Evolutionary conservation across 1,140 invertebrate genomes (phyloP), one percentile per base, ranked within the genome.

Genomic region (Diplogasteroides magnus): DNA sequence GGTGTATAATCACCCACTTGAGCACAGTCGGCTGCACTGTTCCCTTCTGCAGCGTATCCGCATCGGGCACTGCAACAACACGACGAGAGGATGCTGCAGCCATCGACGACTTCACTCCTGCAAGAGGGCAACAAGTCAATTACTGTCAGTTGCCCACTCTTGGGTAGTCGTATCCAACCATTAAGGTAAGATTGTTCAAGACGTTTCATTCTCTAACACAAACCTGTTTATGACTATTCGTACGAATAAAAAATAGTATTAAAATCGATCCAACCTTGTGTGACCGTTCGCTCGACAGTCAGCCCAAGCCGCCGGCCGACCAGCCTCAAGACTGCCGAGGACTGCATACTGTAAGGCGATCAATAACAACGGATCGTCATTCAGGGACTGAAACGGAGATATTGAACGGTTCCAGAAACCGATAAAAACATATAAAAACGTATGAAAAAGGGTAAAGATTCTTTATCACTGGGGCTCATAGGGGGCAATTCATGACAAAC

Each of bases 11-110:
- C 19, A 31, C 63, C 48, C 14, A 68, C 67, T 74, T 74, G 25
- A 73, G 62, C 1, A 74, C 58, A 23, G 64, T 59, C 13, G 72
- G 74, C 32, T 74, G 71, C 0, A 74, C 72, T 2, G 72, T 74
- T 28, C 57, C 72, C 59, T 71, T 74, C 61, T 74, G 61, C 23
- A 74, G 65, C n/a, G 65, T 66, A 3, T 62, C 64, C 1, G 55
- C 55, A 59, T 60, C 57, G 13, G 65, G 65, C 6, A 32, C 57
- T 3, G 55, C 29, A 26, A 31, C 32, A 3, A 48, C 13, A 6
- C 31, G 57, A 2, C 48, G 57, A 1, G 65, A 59, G n/a, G 65
- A 19, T 31, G 31, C 23, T 29, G 64, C 27, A 19, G 57, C 59
- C 65, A 56, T 23, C 1, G 57, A 67, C n/a, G 59, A 67, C 28